These are phyloP conservation scores for Orthosia incerta DNA, from an alignment of 2,888 invertebrate species.

Conservation along the genomic window DNA sequence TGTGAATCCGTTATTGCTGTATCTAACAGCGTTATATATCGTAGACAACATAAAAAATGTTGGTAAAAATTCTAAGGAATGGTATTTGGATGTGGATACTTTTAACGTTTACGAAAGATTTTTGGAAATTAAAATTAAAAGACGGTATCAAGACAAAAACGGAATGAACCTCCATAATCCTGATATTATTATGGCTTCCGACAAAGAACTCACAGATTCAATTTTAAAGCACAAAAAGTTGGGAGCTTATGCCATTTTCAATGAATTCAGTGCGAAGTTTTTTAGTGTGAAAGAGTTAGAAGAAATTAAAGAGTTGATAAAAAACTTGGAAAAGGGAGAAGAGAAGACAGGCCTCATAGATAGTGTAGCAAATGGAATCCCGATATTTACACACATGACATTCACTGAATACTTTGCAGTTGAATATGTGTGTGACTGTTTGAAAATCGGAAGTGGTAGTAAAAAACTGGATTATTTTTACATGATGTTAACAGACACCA, in stretches of 20 bases:
- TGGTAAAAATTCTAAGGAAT: neutral
- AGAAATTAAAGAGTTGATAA: neutral
- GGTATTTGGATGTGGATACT: neutral
- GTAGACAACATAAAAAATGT: neutral
- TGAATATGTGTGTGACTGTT: neutral
- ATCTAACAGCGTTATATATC: neutral
- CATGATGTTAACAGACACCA: neutral
- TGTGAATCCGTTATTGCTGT: neutral
- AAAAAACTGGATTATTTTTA: neutral
- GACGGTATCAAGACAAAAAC: neutral
- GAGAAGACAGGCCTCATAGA: neutral
- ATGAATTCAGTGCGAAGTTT: neutral
- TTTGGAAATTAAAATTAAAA: neutral
- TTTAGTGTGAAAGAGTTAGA: neutral
- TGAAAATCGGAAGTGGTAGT: neutral
- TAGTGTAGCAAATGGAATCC: slow-evolving; percentile 1
- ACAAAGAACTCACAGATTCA: neutral
- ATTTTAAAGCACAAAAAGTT: neutral
- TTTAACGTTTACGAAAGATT: neutral
- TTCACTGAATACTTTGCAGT: slow-evolving; percentile 1
- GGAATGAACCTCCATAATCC: neutral
- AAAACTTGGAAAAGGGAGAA: neutral
- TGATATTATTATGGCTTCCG: neutral
- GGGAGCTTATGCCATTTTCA: neutral
- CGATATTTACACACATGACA: neutral